These are phyloP conservation scores for Pachycephala philippinensis DNA, from an alignment of 2,113 vertebrate genomes.

Conservation along the genomic window DNA sequence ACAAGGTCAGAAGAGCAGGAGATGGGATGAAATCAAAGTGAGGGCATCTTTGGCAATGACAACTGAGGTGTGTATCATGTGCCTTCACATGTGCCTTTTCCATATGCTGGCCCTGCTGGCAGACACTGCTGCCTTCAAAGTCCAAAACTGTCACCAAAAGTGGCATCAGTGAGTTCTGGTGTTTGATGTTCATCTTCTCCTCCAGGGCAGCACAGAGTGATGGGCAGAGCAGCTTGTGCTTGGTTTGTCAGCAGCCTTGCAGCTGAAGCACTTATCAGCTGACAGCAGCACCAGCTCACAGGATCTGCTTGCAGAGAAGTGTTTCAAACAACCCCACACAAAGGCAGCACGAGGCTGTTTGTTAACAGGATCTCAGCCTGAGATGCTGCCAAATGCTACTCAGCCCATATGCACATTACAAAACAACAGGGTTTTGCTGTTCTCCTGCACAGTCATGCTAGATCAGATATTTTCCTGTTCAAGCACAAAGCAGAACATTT, in stretches of 20 bases:
- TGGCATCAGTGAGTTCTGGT: neutral
- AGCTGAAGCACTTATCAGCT: neutral
- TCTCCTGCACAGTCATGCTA: neutral
- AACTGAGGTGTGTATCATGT: neutral
- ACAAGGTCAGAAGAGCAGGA: neutral
- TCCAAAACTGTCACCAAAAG: neutral
- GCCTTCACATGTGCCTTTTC: neutral
- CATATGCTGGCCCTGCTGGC: neutral
- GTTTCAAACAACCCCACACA: neutral
- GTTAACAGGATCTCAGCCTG: neutral
- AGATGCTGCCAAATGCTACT: neutral
- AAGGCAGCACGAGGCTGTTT: neutral
- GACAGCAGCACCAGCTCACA: neutral
- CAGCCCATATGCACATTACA: neutral
- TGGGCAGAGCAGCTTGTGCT: neutral
- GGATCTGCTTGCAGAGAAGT: neutral
- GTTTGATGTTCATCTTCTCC: neutral
- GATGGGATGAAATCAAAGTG: neutral
- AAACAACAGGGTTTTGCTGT: neutral
- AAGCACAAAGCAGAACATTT: neutral
- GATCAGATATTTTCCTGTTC: neutral
- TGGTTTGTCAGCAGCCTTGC: neutral
- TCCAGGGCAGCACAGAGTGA: neutral
- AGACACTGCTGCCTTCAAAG: neutral
- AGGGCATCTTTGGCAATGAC: neutral